Base-by-base conservation (phyloP, 2,797 vertebrate genomes). In the Calcarius lapponicus region DNA sequence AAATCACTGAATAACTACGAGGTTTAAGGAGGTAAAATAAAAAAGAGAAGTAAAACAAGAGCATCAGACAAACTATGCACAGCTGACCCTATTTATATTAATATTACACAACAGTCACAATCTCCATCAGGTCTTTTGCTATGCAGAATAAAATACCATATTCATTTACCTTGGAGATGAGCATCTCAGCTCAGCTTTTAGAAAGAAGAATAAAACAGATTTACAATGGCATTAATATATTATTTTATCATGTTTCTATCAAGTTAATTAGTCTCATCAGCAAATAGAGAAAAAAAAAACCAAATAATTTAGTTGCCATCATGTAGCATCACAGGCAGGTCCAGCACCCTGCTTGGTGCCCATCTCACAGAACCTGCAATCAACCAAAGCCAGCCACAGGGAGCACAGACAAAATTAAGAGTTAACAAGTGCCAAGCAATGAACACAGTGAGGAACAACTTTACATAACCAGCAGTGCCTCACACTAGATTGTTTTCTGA, bases 1-100 rank as follows among this genome's bases (percentile, higher is more conserved):
- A 97, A 76, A 97, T 96, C 97, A 97, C 81, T 95, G 82, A 83
- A 64, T 97, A 97, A 90, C 95, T 97, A 90, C 14, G 90, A 95
- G 90, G 96, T 95, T 91, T 96, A 78, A 90, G 58, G 81, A 95
- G 38, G 70, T 69, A 84, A 88, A 83, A 92, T 82, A 66, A 57
- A 88, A 97, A 91, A 92, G 82, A 93, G 83, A 97, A 96, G 61
- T 90, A 97, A 96, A 97, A 91, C 87, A 92, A 89, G 72, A 92
- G 29, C 50, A 83, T 86, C 79, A 95, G 76, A 84, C 50, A 87
- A 88, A 73, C 43, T 88, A 47, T 72, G 79, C 70, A 60, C 69
- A 69, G 36, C 70, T 95, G 92, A 96, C 83, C 95, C 54, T 90
- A 50, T 88, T 95, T 87, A 84, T 62, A 86, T 88, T 84, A 92